These are phyloP conservation scores for Oscheius myriophilus DNA, from an alignment of 2,888 invertebrate genomes.

Conservation along the genomic window DNA sequence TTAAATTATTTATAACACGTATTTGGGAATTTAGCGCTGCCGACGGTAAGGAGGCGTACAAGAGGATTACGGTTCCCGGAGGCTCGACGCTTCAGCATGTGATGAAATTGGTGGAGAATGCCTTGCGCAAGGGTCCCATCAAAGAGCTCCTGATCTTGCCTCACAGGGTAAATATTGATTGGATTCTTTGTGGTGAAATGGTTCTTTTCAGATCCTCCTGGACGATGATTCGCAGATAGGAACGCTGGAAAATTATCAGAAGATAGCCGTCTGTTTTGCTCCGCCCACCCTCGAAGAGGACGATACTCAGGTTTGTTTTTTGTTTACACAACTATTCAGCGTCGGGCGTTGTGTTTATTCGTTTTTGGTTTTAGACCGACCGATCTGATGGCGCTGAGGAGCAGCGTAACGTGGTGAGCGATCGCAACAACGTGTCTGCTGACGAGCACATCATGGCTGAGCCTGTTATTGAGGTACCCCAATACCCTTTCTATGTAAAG, in stretches of 20 bases:
- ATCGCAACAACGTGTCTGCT: too few species aligned
- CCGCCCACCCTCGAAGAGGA: not conserved
- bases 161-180: constrained; percentile 34
- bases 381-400: too few species aligned
- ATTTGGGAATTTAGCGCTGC: constrained; percentile 33
- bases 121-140: constrained; percentile 47
- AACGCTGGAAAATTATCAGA: constrained; percentile 52
- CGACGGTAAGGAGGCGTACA: constrained; percentile 59
- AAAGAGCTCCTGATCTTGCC: constrained; percentile 54
- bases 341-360: too few species aligned
- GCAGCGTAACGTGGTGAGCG: too few species aligned
- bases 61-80: constrained; percentile 57
- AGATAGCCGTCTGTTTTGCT: constrained; percentile 53
- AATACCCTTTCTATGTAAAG: too few species aligned
- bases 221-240: constrained; percentile 53
- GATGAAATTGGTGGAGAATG: constrained; percentile 52
- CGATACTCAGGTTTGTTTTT: too few species aligned
- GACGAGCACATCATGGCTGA: too few species aligned
- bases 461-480: too few species aligned
- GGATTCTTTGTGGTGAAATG: not conserved
- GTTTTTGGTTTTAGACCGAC: too few species aligned
- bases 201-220: constrained; percentile 42
- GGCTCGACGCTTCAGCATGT: constrained; percentile 56
- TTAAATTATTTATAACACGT: not conserved
- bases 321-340: too few species aligned